A percentile compares a stretch with the other conserved stretches of the same genome.
phyloP scores from a whole-genome alignment of 2,797 vertebrate species.

The Enteromius trimaculatus region DNA sequence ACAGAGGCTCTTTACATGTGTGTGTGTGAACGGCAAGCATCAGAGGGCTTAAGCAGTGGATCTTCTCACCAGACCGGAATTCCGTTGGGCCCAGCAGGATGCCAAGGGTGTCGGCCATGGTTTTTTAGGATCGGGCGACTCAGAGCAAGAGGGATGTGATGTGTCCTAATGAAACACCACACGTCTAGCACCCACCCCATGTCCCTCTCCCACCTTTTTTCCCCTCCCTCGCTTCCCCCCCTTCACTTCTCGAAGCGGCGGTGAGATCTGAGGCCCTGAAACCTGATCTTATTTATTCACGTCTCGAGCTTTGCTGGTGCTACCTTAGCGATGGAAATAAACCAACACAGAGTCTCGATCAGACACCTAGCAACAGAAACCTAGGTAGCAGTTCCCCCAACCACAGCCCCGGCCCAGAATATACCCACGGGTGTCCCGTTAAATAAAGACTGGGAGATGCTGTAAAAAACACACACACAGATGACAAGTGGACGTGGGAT shows the following conservation, averaged over 20 bases:
- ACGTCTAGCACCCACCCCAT: conserved; percentile 5
- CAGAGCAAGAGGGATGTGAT: conserved; percentile 40
- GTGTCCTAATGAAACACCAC: conserved; percentile 49
- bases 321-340: conserved; percentile 64
- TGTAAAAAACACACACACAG: conserved; percentile 51
- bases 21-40: conserved; percentile 42
- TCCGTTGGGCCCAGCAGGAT: conserved; percentile 61
- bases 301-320: conserved; percentile 60
- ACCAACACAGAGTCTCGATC: conserved; percentile 27
- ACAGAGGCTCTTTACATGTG: conserved; percentile 11
- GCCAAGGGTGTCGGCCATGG: conserved; percentile 59
- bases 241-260: conserved; percentile 62
- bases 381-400: conserved; percentile 23
- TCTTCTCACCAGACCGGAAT: conserved; percentile 65
- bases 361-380: conserved; percentile 54
- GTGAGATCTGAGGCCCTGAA: conserved; percentile 63
- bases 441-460: conserved; percentile 48
- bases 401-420: conserved; percentile 44
- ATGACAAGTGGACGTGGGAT: conserved; percentile 45
- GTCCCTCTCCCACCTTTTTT: not conserved
- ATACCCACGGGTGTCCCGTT: conserved; percentile 26
- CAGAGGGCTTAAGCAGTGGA: conserved; percentile 59
- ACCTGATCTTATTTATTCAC: conserved; percentile 69
- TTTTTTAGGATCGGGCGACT: conserved; percentile 60
- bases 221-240: not conserved